phyloP scores from a whole-genome alignment of 1,140 invertebrate genomes.

The Hesperophylax magnus region DNA sequence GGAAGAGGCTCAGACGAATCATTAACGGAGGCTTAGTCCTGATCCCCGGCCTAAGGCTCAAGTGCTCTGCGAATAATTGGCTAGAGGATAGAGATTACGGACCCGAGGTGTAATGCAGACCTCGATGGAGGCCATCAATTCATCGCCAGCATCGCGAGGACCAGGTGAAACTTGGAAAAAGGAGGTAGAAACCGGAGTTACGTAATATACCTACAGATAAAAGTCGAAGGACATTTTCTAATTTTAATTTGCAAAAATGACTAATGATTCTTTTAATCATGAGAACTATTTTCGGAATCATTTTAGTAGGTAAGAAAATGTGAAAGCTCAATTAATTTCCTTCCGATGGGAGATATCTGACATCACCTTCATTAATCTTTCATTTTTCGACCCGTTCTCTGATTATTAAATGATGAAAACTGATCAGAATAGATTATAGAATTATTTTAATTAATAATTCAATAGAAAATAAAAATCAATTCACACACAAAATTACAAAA shows the following conservation, averaged over 20 bases:
- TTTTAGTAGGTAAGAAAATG: too few relatives aligned
- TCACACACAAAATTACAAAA: too few relatives aligned
- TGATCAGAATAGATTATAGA: too few relatives aligned
- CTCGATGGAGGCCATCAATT: slow-evolving; percentile 37
- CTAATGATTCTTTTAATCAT: too few relatives aligned
- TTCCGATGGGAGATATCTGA: too few relatives aligned
- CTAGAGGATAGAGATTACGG: slow-evolving; percentile 56
- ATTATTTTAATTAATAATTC: too few relatives aligned
- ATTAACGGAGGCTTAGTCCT: slow-evolving; percentile 57
- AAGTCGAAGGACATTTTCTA: neutral
- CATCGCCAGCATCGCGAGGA: neutral
- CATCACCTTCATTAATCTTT: too few relatives aligned
- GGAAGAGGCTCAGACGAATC: slow-evolving; percentile 57
- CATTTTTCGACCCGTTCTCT: too few relatives aligned
- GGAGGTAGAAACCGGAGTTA: neutral
- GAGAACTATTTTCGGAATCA: too few relatives aligned
- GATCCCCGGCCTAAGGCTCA: slow-evolving; percentile 54
- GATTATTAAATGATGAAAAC: too few relatives aligned
- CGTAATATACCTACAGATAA: neutral
- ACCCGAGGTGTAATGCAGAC: slow-evolving; percentile 49
- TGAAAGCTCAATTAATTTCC: too few relatives aligned
- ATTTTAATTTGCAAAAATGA: neutral
- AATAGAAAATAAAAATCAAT: too few relatives aligned
- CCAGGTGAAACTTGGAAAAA: neutral
- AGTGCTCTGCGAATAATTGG: slow-evolving; percentile 57